Base-by-base conservation (phyloP, 2,113 vertebrate species). In the Connochaetes taurinus region DNA sequence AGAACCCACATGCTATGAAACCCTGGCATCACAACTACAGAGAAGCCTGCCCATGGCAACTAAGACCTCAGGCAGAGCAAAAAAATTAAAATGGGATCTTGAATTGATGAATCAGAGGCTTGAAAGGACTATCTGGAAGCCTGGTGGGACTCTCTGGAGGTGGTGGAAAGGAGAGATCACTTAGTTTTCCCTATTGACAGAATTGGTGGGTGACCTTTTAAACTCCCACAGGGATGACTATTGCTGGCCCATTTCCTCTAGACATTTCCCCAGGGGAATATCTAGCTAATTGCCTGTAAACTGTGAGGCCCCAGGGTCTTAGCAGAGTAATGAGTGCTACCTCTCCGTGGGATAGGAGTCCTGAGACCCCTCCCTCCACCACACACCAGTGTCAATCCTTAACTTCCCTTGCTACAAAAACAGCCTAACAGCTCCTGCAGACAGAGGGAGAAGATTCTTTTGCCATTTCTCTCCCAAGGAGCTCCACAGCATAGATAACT, bases 261-360 rank as follows among this genome's bases (percentile, higher is more conserved):
- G 43, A 74, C 60, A 81, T 9, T 94, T 36, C 2, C 47, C 25
- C 19, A 17, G 31, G 7, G 31, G 31, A 64, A 64, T 33, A 64
- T 64, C 33, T 64, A 90, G 90, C 90, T 87, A 55, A 55, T 55
- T 84, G 19, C 21, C 90, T 97, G 74, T 90, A 29, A 55, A 53
- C 94, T 47, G 5, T 47, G 55, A 67, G 43, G 43, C 55, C 94
- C 76, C n/a, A 40, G 81, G 12, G 95, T 78, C 92, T 87, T 60
- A n/a, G 6, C 53, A 87, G 47, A 89, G 53, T 97, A 97, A 91
- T 91, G 82, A 97, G 82, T 21, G 84, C 11, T 87, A 55, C 62
- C 82, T 93, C 95, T 90, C 96, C 17, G 1, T 40, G 40, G 97
- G 40, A 88, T 71, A n/a, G 29, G 50, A 62, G 50, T 71, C 60